Percentiles rank a stretch among this genome's conserved stretches.
Evolutionary conservation across 2,888 invertebrate species (phyloP).

Genomic region (Leptura quadrifasciata): DNA sequence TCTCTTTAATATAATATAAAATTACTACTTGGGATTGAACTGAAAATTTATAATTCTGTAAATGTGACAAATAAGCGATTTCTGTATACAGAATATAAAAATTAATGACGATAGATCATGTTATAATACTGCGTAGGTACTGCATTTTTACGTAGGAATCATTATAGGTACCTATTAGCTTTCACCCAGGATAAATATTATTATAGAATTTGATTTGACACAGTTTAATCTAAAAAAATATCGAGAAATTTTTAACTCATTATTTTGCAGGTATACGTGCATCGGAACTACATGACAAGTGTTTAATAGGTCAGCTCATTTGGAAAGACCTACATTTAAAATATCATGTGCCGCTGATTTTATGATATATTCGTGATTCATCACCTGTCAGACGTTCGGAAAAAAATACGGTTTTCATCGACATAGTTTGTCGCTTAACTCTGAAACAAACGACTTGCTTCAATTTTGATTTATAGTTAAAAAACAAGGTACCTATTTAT

Average conservation of each 20-base stretch:
- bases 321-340: constrained; percentile 3
- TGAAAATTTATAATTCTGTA: too few species aligned
- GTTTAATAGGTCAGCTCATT: constrained; percentile 1
- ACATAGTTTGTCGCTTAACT: constrained; percentile 7
- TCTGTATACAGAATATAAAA: too few species aligned
- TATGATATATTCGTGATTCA: not conserved
- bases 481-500: not conserved
- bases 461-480: not conserved
- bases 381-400: not conserved
- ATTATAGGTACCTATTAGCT: too few species aligned
- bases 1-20: too few species aligned
- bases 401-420: not conserved
- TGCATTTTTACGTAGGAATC: too few species aligned
- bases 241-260: not conserved
- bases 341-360: not conserved
- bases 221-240: not conserved
- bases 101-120: too few species aligned
- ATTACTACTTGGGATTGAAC: too few species aligned
- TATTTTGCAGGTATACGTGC: not conserved
- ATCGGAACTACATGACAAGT: not conserved
- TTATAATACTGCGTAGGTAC: too few species aligned
- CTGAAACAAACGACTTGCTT: not conserved
- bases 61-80: too few species aligned
- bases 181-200: too few species aligned
- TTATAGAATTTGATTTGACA: not conserved